These are phyloP conservation scores for Rhadinocentrus ornatus DNA, from an alignment of 2,797 vertebrate genomes.

Conservation along the genomic window DNA sequence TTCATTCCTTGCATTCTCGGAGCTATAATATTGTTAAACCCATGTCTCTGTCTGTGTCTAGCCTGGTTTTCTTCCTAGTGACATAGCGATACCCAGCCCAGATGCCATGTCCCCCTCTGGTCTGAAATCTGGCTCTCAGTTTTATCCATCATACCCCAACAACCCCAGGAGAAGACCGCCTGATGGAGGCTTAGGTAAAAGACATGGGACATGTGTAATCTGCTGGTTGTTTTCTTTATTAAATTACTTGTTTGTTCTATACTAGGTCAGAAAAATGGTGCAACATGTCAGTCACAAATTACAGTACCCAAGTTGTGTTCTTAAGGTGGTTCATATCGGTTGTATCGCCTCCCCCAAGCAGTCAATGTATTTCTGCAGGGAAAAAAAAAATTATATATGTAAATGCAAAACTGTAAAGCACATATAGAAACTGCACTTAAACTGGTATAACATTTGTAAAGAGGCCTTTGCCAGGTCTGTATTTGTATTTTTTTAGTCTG, in stretches of 20 bases:
- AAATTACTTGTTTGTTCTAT: background rate
- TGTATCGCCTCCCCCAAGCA: background rate
- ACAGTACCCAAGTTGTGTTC: background rate
- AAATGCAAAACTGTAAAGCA: conserved; percentile 13
- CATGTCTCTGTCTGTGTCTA: conserved; percentile 63
- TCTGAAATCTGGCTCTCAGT: conserved; percentile 91
- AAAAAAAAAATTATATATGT: too few species aligned
- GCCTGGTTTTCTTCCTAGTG: conserved; percentile 91
- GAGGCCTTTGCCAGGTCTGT: conserved; percentile 24
- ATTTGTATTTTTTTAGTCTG: conserved; percentile 44
- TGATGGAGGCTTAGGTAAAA: conserved; percentile 91
- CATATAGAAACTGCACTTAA: conserved; percentile 21
- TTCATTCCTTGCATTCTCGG: conserved; percentile 26
- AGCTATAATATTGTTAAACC: conserved; percentile 33
- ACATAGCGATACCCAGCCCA: conserved; percentile 91
- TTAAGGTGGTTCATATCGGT: background rate
- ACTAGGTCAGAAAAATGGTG: background rate
- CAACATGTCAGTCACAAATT: background rate
- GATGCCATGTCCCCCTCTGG: conserved; percentile 94
- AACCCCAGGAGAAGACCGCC: conserved; percentile 93
- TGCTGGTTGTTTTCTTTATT: background rate
- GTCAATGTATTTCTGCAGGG: background rate
- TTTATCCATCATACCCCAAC: conserved; percentile 90
- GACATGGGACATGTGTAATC: background rate
- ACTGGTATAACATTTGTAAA: conserved; percentile 23